phyloP scores from a whole-genome alignment of 1,140 invertebrate species.

The Pseudomyrmex concolor region DNA sequence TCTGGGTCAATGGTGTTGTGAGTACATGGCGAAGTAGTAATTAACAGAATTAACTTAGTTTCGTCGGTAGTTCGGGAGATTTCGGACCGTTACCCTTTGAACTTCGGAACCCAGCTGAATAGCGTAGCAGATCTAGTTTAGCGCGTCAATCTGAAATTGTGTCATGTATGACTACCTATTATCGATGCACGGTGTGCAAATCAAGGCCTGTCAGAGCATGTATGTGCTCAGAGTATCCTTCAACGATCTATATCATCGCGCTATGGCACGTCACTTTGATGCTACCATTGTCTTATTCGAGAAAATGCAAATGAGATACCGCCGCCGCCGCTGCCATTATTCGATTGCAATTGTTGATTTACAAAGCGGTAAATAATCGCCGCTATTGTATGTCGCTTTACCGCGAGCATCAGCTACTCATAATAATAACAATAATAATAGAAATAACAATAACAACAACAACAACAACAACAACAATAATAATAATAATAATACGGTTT shows the following conservation, averaged over 20 bases:
- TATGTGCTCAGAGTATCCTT: slow-evolving; percentile 12
- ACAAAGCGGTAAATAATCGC: neutral
- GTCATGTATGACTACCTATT: slow-evolving; percentile 48
- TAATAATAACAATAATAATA: neutral
- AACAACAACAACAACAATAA: neutral
- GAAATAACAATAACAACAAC: neutral
- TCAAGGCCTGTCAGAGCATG: slow-evolving; percentile 33
- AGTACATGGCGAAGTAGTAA: slow-evolving; percentile 21
- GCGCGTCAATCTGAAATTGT: slow-evolving; percentile 54
- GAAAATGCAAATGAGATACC: neutral
- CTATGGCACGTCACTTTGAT: neutral
- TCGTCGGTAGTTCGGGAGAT: slow-evolving; percentile 28
- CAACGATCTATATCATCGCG: neutral
- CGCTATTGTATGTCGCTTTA: neutral
- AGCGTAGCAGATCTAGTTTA: slow-evolving; percentile 47
- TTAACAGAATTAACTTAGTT: slow-evolving; percentile 41
- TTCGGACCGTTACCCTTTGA: slow-evolving; percentile 49
- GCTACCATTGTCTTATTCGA: neutral
- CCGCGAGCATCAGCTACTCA: neutral
- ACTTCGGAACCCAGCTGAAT: slow-evolving; percentile 42
- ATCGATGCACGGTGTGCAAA: slow-evolving; percentile 46
- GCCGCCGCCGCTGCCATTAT: neutral
- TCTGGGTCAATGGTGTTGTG: neutral
- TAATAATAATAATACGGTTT: neutral
- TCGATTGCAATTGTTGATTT: neutral